phyloP scores from a whole-genome alignment of 1,140 invertebrate genomes.

The Drosophila albomicans region DNA sequence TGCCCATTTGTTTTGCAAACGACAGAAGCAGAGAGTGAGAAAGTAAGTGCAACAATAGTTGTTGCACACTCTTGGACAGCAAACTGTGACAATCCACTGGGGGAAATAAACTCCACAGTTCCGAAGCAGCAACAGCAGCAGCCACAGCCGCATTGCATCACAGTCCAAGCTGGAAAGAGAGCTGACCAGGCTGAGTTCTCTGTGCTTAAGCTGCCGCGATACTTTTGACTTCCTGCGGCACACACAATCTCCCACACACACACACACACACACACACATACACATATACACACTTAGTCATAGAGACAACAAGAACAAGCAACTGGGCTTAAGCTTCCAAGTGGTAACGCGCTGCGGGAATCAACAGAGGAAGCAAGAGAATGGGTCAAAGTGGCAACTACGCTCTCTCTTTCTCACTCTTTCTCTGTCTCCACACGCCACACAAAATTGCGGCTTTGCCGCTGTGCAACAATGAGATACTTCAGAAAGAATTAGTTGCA shows the following conservation, averaged over 20 bases:
- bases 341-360: conserved; percentile 42
- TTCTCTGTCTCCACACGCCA: conserved; percentile 46
- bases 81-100: conserved; percentile 73
- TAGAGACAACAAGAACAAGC: conserved; percentile 15
- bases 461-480: conserved; percentile 81
- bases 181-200: conserved; percentile 34
- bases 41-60: conserved; percentile 25
- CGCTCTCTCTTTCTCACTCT: no score
- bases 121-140: conserved; percentile 36
- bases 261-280: conserved; percentile 46
- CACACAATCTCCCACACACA: conserved; percentile 41
- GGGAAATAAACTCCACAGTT: conserved; percentile 68
- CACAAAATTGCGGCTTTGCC: conserved; percentile 81
- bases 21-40: conserved; percentile 26
- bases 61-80: conserved; percentile 33
- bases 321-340: conserved; percentile 67
- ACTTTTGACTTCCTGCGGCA: conserved; percentile 79
- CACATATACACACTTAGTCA: background rate
- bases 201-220: conserved; percentile 77
- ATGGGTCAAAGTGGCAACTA: background rate
- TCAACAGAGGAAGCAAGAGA: conserved; percentile 1
- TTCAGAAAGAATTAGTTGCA: conserved; percentile 83
- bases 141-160: background rate
- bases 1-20: conserved; percentile 65
- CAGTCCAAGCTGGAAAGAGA: background rate